These are phyloP conservation scores for Oceanodroma leucorhoa DNA, from an alignment of 2,797 vertebrate genomes.

Conservation along the genomic window DNA sequence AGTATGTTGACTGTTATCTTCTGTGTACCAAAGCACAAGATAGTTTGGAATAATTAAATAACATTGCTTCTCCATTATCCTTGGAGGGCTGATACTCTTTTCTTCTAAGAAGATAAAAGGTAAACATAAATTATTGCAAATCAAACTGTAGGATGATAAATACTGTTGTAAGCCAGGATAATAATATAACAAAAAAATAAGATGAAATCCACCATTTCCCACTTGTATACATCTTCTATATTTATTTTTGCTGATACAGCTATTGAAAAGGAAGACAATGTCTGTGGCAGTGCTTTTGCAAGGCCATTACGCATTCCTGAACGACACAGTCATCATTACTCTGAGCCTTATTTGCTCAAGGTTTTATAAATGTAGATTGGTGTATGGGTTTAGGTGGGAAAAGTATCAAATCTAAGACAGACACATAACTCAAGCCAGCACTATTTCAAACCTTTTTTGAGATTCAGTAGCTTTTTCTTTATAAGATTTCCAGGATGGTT, in stretches of 20 bases:
- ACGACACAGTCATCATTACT: background rate
- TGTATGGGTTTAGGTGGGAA: background rate
- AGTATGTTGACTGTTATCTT: constrained; percentile 73
- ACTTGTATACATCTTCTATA: constrained; percentile 13
- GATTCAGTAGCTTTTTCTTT: background rate
- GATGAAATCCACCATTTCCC: constrained; percentile 36
- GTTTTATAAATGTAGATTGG: constrained; percentile 24
- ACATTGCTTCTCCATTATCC: constrained; percentile 40
- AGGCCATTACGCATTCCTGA: constrained; percentile 25
- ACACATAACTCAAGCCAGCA: background rate
- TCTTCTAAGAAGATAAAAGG: constrained; percentile 66
- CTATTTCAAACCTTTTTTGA: background rate
- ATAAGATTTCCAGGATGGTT: background rate
- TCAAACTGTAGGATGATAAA: constrained; percentile 62
- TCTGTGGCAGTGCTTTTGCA: constrained; percentile 1
- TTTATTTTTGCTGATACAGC: constrained; percentile 47
- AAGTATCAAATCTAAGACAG: background rate
- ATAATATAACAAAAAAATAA: constrained; percentile 60
- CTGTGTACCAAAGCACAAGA: constrained; percentile 56
- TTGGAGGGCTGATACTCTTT: constrained; percentile 48
- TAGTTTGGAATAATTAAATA: constrained; percentile 76
- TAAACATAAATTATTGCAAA: constrained; percentile 66
- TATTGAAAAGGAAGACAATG: background rate
- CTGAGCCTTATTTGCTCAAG: constrained; percentile 26
- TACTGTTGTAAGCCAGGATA: constrained; percentile 50